These are phyloP conservation scores for Molorchus minor DNA, from an alignment of 2,888 invertebrate genomes.

Conservation along the genomic window DNA sequence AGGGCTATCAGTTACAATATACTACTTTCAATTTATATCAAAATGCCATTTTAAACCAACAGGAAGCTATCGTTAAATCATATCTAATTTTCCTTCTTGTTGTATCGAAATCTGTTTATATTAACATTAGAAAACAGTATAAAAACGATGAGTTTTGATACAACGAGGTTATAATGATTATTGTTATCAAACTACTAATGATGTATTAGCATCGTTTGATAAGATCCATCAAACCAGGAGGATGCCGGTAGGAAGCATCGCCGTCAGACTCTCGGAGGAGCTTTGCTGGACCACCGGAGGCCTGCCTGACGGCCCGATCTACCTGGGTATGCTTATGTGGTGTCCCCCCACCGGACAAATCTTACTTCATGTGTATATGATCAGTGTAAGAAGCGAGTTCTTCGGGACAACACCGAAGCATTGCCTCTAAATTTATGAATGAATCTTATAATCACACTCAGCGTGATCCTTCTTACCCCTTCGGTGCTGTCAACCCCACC, in stretches of 20 bases:
- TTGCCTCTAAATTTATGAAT: constrained; percentile 45
- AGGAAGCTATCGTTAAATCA: too few relatives aligned
- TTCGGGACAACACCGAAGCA: constrained; percentile 60
- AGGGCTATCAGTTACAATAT: too few relatives aligned
- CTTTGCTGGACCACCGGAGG: constrained; percentile 48
- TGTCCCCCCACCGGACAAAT: constrained; percentile 61
- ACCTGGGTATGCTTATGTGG: constrained; percentile 59
- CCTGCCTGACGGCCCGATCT: constrained; percentile 57
- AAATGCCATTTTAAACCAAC: too few relatives aligned
- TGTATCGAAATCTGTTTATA: too few relatives aligned
- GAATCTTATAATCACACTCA: constrained; percentile 33
- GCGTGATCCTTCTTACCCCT: constrained; percentile 18
- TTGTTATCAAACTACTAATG: neutral
- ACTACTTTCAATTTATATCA: too few relatives aligned
- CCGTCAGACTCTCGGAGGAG: constrained; percentile 26
- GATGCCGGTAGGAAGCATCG: constrained; percentile 29
- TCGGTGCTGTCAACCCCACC: constrained; percentile 27
- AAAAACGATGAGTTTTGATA: too few relatives aligned
- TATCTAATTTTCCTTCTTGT: too few relatives aligned
- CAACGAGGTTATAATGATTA: too few relatives aligned
- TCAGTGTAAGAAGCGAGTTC: constrained; percentile 63
- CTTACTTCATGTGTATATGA: constrained; percentile 63
- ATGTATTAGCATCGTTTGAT: neutral
- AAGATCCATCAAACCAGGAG: constrained; percentile 28
- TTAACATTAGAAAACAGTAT: too few relatives aligned